Percentiles rank a stretch among this genome's conserved stretches.
Evolutionary conservation across 1,140 invertebrate genomes (phyloP).

Genomic region (Anastatus disparis): DNA sequence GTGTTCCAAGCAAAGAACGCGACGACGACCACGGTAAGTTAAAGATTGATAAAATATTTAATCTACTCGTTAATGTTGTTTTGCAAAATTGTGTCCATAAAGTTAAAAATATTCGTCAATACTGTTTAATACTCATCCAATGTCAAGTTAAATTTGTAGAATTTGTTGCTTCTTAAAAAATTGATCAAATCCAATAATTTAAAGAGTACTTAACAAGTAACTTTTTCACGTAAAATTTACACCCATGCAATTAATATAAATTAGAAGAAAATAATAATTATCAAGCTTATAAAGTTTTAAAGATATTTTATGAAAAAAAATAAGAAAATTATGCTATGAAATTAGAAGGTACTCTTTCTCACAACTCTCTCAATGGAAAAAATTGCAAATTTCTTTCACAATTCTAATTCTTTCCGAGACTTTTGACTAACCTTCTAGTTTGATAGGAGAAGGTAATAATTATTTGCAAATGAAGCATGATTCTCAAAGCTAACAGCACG

Average conservation of each 20-base stretch:
- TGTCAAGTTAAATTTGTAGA: neutral
- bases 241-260: constrained; percentile 15
- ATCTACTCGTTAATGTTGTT: neutral
- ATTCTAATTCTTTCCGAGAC: constrained; percentile 5
- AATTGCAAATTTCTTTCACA: neutral
- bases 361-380: neutral
- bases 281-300: neutral
- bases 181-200: neutral
- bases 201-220: neutral
- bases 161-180: constrained; percentile 17
- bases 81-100: constrained; percentile 11
- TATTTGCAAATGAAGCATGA: constrained; percentile 54
- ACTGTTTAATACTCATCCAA: constrained; percentile 1
- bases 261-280: neutral
- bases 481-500: constrained; percentile 62
- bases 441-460: constrained; percentile 32
- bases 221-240: neutral
- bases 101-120: constrained; percentile 15
- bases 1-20: constrained; percentile 71
- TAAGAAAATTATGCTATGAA: constrained; percentile 25
- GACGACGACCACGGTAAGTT: constrained; percentile 66
- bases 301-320: neutral
- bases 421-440: constrained; percentile 43
- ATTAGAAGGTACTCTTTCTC: constrained; percentile 39
- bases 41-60: neutral